Conservation (phyloP, 1,140 invertebrate species). For the Calliphora vicina region DNA sequence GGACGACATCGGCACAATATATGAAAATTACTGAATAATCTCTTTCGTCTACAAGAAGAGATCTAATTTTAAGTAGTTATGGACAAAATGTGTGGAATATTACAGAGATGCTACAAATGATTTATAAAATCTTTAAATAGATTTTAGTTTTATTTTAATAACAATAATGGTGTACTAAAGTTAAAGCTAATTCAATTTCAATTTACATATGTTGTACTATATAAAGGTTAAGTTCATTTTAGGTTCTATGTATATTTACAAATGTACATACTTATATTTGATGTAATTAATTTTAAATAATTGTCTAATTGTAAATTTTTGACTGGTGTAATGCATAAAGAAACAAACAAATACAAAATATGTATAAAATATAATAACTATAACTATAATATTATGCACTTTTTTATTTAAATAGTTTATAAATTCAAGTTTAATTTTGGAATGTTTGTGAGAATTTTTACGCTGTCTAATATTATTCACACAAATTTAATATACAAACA, state of each 20-base stretch:
- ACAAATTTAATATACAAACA: too few species aligned
- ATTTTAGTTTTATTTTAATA: not conserved
- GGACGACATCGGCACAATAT: constrained; percentile 56
- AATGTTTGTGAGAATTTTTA: too few species aligned
- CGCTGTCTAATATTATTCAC: too few species aligned
- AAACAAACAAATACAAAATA: not conserved
- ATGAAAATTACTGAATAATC: constrained; percentile 44
- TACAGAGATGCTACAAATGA: not conserved
- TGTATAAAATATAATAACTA: not conserved
- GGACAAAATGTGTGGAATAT: not conserved
- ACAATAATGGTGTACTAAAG: not conserved
- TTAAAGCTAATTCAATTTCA: not conserved
- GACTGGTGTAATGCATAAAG: not conserved
- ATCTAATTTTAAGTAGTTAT: constrained; percentile 24
- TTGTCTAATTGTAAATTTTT: not conserved
- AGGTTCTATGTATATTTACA: not conserved
- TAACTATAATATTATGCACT: too few species aligned
- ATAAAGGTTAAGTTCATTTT: not conserved
- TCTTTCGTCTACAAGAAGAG: constrained; percentile 41
- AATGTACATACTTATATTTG: not conserved
- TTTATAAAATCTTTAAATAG: not conserved
- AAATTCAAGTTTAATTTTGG: not conserved
- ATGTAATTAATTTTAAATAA: not conserved
- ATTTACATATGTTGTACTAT: too few species aligned
- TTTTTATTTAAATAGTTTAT: not conserved